Conservation (phyloP, 2,113 vertebrate genomes). For the Microtus ochrogaster region DNA sequence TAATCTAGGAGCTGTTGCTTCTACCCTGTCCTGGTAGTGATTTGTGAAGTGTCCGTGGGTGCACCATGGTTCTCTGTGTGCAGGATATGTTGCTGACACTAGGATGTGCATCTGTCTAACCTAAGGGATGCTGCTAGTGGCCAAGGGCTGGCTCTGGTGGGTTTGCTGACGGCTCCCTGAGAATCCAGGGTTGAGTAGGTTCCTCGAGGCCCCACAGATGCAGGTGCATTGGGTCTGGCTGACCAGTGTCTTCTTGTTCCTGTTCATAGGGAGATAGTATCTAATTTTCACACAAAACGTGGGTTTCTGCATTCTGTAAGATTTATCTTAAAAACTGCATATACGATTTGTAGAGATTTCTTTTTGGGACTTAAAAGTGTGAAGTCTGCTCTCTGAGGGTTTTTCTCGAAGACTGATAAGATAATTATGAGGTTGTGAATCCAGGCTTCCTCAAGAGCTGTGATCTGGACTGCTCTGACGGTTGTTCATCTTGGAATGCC, state of each 20-base stretch:
- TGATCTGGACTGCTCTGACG: not conserved
- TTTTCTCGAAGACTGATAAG: not conserved
- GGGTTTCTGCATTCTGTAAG: rapidly evolving
- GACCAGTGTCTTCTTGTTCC: not conserved
- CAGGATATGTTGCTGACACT: not conserved
- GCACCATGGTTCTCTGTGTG: rapidly evolving
- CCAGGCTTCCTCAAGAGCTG: not conserved
- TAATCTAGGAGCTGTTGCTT: slow-evolving; percentile 10
- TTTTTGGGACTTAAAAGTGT: not conserved
- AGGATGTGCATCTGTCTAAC: not conserved
- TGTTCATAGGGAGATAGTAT: not conserved
- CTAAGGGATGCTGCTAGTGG: not conserved
- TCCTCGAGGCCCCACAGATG: not conserved
- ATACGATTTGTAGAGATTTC: not conserved
- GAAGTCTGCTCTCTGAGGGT: not conserved
- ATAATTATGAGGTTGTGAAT: not conserved
- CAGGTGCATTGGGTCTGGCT: not conserved
- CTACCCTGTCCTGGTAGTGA: not conserved
- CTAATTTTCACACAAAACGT: not conserved
- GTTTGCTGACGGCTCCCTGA: not conserved
- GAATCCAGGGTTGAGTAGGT: not conserved
- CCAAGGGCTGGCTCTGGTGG: not conserved
- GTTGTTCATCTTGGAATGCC: not conserved
- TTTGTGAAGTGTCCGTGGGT: not conserved
- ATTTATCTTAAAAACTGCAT: not conserved